Evolutionary conservation across 2,888 invertebrate species (phyloP).

Genomic region (Alsophila aescularia): DNA sequence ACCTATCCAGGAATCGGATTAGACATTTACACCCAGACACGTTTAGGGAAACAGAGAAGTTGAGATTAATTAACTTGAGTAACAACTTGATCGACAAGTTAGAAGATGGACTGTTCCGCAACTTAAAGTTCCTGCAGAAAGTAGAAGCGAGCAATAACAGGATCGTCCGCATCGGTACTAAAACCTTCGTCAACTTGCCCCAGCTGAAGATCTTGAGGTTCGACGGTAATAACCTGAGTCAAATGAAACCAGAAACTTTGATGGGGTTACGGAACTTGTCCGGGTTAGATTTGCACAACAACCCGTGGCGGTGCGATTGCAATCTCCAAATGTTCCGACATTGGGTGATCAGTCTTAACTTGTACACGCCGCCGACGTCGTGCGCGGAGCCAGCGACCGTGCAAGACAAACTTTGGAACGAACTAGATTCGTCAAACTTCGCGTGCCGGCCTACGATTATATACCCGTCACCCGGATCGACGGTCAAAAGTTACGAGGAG

Average conservation of each 20-base stretch:
- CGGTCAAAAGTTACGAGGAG: conserved; percentile 87
- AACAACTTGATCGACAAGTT: conserved; percentile 90
- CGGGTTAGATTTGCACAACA: conserved; percentile 90
- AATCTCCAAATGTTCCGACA: conserved; percentile 91
- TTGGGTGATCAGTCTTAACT: conserved; percentile 88
- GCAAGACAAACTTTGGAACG: conserved; percentile 89
- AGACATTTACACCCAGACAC: conserved; percentile 87
- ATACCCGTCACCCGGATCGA: conserved; percentile 85
- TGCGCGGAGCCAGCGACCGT: conserved; percentile 89
- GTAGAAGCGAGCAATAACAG: conserved; percentile 92
- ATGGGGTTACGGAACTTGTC: conserved; percentile 87
- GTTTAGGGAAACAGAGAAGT: conserved; percentile 88
- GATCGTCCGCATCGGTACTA: conserved; percentile 87
- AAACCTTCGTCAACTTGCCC: conserved; percentile 88
- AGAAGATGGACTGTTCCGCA: conserved; percentile 89
- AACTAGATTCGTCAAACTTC: conserved; percentile 88
- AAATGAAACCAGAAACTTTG: conserved; percentile 88
- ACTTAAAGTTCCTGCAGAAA: conserved; percentile 89
- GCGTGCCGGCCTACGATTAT: conserved; percentile 92
- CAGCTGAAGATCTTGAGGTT: conserved; percentile 88
- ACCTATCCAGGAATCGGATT: conserved; percentile 90
- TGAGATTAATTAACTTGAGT: conserved; percentile 90
- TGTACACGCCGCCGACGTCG: conserved; percentile 90
- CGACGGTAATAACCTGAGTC: conserved; percentile 90
- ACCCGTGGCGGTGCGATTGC: conserved; percentile 96